Evolutionary conservation across 2,797 vertebrate genomes (phyloP).

Genomic region (Notamacropus eugenii): DNA sequence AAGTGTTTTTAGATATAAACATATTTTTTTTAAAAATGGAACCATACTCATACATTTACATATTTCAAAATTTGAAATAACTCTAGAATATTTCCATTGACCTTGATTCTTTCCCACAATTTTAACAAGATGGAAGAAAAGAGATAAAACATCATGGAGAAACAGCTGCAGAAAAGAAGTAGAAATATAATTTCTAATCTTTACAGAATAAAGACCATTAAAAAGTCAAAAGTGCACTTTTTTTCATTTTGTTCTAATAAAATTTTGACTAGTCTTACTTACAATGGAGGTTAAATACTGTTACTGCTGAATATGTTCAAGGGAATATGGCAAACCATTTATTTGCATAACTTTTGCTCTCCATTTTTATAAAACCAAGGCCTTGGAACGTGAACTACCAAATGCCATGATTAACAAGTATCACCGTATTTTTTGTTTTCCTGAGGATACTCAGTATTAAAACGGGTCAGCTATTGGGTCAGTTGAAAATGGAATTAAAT

Average conservation of each 20-base stretch:
- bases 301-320: conserved; percentile 62
- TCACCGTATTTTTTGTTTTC: conserved; percentile 74
- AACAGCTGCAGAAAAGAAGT: conserved; percentile 34
- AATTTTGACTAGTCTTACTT: conserved; percentile 61
- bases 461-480: conserved; percentile 69
- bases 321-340: conserved; percentile 43
- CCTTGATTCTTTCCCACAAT: conserved; percentile 43
- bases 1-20: not conserved
- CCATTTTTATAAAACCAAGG: conserved; percentile 62
- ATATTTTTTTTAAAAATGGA: not conserved
- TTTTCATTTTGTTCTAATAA: conserved; percentile 50
- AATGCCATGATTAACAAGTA: conserved; percentile 70
- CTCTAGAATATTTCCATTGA: conserved; percentile 5
- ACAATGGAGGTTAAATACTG: conserved; percentile 62
- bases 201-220: conserved; percentile 50
- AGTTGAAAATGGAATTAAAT: conserved; percentile 67
- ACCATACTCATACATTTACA: conserved; percentile 10
- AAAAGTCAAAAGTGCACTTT: conserved; percentile 35
- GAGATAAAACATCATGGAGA: not conserved
- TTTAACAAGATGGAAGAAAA: not conserved
- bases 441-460: conserved; percentile 69
- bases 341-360: conserved; percentile 68
- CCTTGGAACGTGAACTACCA: conserved; percentile 53
- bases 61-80: conserved; percentile 11
- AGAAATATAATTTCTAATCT: conserved; percentile 28